Conservation (phyloP, 2,113 vertebrate species). For the Trogon surrucura region DNA sequence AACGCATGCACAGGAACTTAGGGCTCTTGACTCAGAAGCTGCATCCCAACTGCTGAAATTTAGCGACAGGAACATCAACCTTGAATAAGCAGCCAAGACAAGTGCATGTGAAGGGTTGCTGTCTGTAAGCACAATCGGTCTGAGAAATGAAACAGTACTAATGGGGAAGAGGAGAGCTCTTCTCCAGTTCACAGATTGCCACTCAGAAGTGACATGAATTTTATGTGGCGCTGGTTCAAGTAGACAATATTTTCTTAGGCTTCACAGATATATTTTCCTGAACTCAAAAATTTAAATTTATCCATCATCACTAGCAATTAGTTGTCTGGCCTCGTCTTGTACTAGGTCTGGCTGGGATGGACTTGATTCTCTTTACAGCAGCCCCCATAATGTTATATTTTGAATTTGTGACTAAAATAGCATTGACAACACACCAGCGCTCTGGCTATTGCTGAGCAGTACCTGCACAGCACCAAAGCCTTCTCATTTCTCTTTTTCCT, state of each 20-base stretch:
- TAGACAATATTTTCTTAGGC: background rate
- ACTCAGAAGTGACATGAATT: background rate
- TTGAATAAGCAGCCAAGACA: background rate
- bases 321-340: background rate
- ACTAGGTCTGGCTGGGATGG: background rate
- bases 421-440: background rate
- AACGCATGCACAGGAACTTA: rapidly evolving
- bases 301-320: background rate
- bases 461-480: background rate
- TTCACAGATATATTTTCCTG: background rate
- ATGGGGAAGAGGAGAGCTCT: background rate
- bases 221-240: background rate
- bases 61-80: background rate
- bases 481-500: background rate
- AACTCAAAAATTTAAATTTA: background rate
- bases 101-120: background rate
- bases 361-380: background rate
- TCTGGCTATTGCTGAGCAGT: background rate
- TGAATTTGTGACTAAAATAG: background rate
- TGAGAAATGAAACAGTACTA: background rate
- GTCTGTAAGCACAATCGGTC: background rate
- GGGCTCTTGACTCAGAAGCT: background rate
- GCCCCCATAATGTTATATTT: background rate
- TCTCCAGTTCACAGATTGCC: background rate
- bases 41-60: background rate